These are phyloP conservation scores for Anguilla megastoma DNA, from an alignment of 2,797 vertebrate genomes.

Conservation along the genomic window DNA sequence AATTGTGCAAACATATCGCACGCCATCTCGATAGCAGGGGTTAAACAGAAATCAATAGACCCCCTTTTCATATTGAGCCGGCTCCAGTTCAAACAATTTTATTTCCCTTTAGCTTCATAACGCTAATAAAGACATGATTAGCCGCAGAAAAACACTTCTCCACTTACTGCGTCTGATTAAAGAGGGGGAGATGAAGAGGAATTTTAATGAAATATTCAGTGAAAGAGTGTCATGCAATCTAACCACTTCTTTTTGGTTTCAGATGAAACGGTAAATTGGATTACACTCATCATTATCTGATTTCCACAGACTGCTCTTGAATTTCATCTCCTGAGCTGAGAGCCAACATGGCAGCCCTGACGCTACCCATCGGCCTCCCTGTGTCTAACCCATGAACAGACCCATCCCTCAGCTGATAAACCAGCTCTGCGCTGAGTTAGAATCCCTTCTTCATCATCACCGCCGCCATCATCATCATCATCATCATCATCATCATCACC, in stretches of 20 bases:
- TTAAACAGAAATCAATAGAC: constrained; percentile 5
- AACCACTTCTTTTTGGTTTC: constrained; percentile 47
- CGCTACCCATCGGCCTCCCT: constrained; percentile 44
- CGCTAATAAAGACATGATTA: constrained; percentile 31
- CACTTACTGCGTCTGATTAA: constrained; percentile 46
- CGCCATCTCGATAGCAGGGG: constrained; percentile 75
- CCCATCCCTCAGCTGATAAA: background rate
- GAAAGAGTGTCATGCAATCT: constrained; percentile 53
- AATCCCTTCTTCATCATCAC: constrained; percentile 9
- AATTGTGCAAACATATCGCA: constrained; percentile 70
- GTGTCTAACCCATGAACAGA: background rate
- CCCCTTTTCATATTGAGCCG: constrained; percentile 7
- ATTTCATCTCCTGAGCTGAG: constrained; percentile 37
- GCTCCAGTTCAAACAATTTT: constrained; percentile 15
- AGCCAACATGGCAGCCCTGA: constrained; percentile 42
- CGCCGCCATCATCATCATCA: too few species aligned
- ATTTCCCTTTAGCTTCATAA: constrained; percentile 10
- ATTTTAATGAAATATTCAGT: constrained; percentile 47
- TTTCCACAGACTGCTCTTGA: constrained; percentile 33
- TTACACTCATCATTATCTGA: constrained; percentile 41
- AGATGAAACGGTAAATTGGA: constrained; percentile 41
- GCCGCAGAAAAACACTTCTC: constrained; percentile 19
- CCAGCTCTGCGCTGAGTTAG: constrained; percentile 26
- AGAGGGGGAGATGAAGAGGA: constrained; percentile 48
- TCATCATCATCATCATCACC: too few species aligned